Percentiles rank a stretch among this genome's conserved stretches.
Conservation (phyloP, 2,113 vertebrate species). For the Pelecanoides urinatrix region DNA sequence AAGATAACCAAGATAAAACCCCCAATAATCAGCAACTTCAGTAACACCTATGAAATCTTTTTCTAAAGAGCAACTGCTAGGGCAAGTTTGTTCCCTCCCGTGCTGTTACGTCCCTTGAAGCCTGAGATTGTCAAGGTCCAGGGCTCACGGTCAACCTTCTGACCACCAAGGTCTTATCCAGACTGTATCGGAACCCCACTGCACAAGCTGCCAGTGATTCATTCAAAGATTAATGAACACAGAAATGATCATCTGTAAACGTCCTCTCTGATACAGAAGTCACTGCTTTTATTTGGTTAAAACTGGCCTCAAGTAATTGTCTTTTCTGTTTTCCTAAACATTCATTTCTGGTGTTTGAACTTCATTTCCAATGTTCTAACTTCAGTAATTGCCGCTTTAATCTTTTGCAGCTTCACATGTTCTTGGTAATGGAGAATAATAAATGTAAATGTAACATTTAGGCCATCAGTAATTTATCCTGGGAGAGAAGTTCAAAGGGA, state of each 20-base stretch:
- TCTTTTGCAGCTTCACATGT: constrained; percentile 51
- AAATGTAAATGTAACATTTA: constrained; percentile 78
- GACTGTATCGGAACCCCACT: neutral
- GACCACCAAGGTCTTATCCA: neutral
- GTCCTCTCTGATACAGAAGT: neutral
- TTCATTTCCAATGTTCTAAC: constrained; percentile 49
- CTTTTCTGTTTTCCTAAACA: constrained; percentile 46
- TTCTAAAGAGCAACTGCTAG: neutral
- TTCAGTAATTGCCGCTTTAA: constrained; percentile 61
- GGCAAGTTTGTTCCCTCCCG: neutral
- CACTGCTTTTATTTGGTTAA: constrained; percentile 3
- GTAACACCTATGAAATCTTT: neutral
- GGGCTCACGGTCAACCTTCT: neutral
- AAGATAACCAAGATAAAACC: neutral
- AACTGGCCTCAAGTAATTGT: neutral
- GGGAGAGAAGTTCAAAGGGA: constrained; percentile 70
- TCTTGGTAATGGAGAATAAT: constrained; percentile 62
- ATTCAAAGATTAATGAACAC: neutral
- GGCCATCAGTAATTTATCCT: constrained; percentile 67
- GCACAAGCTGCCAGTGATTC: neutral
- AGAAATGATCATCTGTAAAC: neutral
- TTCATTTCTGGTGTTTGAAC: constrained; percentile 36
- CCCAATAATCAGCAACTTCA: neutral
- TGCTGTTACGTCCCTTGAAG: neutral
- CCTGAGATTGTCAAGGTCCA: neutral